Evolutionary conservation across 2,797 vertebrate genomes (phyloP).

Genomic region (Phrynocephalus vlangalii): DNA sequence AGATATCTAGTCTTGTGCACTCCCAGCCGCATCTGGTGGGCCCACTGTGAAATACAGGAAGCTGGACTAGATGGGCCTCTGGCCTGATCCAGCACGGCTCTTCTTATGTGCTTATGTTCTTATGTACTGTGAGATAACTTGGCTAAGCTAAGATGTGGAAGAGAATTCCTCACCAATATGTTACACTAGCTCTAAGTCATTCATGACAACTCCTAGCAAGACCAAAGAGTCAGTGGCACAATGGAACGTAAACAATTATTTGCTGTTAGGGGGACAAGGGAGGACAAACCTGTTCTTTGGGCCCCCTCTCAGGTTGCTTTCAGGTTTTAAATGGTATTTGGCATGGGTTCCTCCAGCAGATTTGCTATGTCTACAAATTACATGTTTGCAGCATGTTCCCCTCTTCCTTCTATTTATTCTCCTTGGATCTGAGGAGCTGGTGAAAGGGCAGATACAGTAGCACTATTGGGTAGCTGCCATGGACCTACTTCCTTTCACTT

Average conservation of each 20-base stretch:
- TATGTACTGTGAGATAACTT: neutral
- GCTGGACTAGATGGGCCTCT: no score
- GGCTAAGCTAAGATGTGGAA: neutral
- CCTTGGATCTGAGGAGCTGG: neutral
- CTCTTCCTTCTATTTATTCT: neutral
- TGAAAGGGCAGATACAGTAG: neutral
- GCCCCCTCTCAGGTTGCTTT: neutral
- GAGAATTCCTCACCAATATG: neutral
- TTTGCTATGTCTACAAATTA: neutral
- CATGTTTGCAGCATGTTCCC: neutral
- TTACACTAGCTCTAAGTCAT: neutral
- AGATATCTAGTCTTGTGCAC: no score
- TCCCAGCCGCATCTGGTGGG: no score
- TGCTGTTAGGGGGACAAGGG: neutral
- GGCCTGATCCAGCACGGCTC: no score
- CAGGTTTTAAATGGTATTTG: neutral
- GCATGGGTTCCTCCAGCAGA: neutral
- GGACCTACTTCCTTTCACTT: neutral
- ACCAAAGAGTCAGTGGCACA: neutral
- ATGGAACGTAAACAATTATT: neutral
- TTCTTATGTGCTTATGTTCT: no score
- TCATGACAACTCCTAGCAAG: neutral
- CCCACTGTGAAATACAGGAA: no score
- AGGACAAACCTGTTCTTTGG: neutral
- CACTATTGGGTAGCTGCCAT: neutral